phyloP scores from a whole-genome alignment of 2,113 vertebrate genomes.

The Grallaria varia region DNA sequence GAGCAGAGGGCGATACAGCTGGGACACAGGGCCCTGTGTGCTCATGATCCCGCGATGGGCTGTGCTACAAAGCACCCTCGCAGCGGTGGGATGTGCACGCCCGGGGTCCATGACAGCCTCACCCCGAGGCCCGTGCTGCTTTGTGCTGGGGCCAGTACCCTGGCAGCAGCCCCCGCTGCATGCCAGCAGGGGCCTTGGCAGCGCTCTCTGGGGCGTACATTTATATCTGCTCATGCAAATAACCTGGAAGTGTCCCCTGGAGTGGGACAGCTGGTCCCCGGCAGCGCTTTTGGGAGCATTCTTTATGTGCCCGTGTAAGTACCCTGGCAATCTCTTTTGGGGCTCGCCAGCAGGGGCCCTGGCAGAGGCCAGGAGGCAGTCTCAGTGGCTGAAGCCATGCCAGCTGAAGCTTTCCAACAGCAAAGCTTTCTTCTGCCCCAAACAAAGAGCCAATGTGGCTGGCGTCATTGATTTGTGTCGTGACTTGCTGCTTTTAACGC shows the following conservation, averaged over 20 bases:
- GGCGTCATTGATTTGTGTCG: neutral
- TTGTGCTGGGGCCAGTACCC: neutral
- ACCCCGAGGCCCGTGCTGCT: neutral
- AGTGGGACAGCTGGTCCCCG: slow-evolving; percentile 25
- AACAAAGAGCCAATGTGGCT: neutral
- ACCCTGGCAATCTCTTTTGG: slow-evolving; percentile 1
- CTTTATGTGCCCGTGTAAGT: neutral
- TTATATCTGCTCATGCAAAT: slow-evolving; percentile 24
- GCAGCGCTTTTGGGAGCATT: neutral
- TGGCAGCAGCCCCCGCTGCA: neutral
- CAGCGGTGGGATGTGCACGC: neutral
- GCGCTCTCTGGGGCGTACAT: neutral
- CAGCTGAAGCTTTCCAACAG: slow-evolving; percentile 6
- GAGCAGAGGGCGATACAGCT: neutral
- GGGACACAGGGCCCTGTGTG: neutral
- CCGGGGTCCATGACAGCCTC: neutral
- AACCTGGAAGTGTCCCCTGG: neutral
- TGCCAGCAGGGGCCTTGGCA: slow-evolving; percentile 38
- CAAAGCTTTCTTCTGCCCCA: neutral
- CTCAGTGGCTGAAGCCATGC: neutral
- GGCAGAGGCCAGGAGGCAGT: neutral
- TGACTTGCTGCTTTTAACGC: neutral
- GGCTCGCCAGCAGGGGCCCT: slow-evolving; percentile 35
- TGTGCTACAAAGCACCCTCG: fast-evolving
- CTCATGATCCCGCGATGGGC: neutral